A percentile compares a stretch with the other conserved stretches of the same genome.
phyloP scores from a whole-genome alignment of 2,888 invertebrate species.

The Drosophila pseudotalamancana region DNA sequence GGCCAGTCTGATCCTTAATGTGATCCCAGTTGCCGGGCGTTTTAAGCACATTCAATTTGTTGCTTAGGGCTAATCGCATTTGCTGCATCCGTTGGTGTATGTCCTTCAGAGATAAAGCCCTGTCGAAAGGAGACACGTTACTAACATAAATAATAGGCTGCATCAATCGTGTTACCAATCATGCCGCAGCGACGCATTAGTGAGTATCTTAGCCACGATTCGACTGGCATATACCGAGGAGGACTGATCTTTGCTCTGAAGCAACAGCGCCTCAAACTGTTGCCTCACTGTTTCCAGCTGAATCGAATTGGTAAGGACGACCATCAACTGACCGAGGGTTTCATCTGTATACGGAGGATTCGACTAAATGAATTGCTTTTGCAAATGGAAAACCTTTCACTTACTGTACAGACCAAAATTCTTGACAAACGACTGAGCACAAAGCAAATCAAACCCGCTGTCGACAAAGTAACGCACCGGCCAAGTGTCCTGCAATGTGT shows the following conservation, averaged over 20 bases:
- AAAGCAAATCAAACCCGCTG: slow-evolving; percentile 41
- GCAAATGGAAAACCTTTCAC: neutral
- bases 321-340: slow-evolving; percentile 39
- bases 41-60: slow-evolving; percentile 27
- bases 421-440: slow-evolving; percentile 53
- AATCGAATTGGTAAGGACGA: slow-evolving; percentile 31
- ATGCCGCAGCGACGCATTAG: slow-evolving; percentile 5
- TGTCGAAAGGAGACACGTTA: neutral
- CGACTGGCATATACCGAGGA: slow-evolving; percentile 33
- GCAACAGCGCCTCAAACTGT: slow-evolving; percentile 37
- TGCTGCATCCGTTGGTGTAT: slow-evolving; percentile 21
- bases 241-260: slow-evolving; percentile 4
- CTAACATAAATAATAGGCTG: too few species aligned
- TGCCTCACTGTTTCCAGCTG: slow-evolving; percentile 25
- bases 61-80: slow-evolving; percentile 28
- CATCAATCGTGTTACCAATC: slow-evolving; percentile 39
- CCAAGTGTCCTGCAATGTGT: slow-evolving; percentile 40
- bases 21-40: slow-evolving; percentile 47
- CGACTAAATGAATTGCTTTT: neutral
- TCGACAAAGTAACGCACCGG: slow-evolving; percentile 50
- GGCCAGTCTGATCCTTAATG: slow-evolving; percentile 35
- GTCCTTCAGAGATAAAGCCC: slow-evolving; percentile 25
- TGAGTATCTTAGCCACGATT: slow-evolving; percentile 45
- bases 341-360: slow-evolving; percentile 37
- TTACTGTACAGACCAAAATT: slow-evolving; percentile 54